Conservation (phyloP, 2,888 invertebrate species). For the Tetragonisca angustula region DNA sequence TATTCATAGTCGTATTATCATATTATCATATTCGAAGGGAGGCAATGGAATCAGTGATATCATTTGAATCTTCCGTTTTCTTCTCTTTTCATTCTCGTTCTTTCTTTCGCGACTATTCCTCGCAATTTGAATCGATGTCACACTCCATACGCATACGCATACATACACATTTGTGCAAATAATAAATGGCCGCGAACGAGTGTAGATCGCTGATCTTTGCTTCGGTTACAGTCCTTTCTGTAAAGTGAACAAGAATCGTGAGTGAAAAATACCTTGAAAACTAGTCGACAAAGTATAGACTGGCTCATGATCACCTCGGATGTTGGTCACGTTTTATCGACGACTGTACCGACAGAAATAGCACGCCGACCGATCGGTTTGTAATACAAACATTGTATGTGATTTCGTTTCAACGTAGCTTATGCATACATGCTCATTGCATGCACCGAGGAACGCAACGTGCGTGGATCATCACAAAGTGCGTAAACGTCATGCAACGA, state of each 20-base stretch:
- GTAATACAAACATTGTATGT: constrained; percentile 45
- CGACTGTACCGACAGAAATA: constrained; percentile 70
- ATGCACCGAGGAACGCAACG: constrained; percentile 35
- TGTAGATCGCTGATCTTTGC: neutral
- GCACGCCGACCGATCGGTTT: constrained; percentile 56
- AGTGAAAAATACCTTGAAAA: neutral
- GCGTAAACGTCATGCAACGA: constrained; percentile 12
- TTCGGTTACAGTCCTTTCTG: neutral
- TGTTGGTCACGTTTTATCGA: constrained; percentile 34
- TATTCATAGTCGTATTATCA: no score
- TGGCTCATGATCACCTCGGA: constrained; percentile 3
- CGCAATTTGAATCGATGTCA: constrained; percentile 7
- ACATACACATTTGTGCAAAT: neutral
- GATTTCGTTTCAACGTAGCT: constrained; percentile 57
- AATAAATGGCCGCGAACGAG: neutral
- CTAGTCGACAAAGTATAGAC: constrained; percentile 38
- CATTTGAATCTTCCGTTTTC: neutral
- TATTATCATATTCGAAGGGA: neutral
- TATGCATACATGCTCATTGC: constrained; percentile 21
- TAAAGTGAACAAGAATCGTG: neutral
- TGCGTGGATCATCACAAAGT: constrained; percentile 37
- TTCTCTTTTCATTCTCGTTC: neutral
- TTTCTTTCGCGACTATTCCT: neutral
- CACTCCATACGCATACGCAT: neutral
- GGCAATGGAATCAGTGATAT: neutral